Percentiles rank a stretch among this genome's conserved stretches.
Conservation (phyloP, 2,888 invertebrate species). For the Copidosoma aretas region DNA sequence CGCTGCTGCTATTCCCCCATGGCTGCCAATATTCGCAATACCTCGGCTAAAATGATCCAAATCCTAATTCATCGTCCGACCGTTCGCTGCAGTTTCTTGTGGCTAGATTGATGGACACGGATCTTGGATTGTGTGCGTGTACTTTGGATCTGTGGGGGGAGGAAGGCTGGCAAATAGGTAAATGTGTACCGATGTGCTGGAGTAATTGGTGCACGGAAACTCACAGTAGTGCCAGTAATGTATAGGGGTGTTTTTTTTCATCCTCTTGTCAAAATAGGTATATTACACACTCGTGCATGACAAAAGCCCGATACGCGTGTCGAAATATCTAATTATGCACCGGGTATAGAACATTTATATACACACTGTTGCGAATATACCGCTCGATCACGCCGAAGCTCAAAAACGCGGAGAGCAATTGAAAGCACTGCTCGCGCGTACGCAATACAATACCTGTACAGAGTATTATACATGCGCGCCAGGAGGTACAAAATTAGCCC, state of each 20-base stretch:
- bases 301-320: too few relatives aligned
- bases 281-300: neutral
- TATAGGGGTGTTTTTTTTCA: too few relatives aligned
- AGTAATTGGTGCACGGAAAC: too few relatives aligned
- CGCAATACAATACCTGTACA: slow-evolving; percentile 6
- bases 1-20: slow-evolving; percentile 49
- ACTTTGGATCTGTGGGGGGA: too few relatives aligned
- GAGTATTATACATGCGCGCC: neutral
- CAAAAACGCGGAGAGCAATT: neutral
- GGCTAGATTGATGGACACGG: neutral
- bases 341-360: neutral
- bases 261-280: too few relatives aligned
- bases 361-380: neutral
- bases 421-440: neutral
- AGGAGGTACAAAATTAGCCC: slow-evolving; percentile 14
- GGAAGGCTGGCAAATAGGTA: too few relatives aligned
- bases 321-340: neutral
- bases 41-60: slow-evolving; percentile 56
- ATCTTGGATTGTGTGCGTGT: too few relatives aligned
- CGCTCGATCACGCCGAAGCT: neutral
- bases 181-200: too few relatives aligned
- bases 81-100: slow-evolving; percentile 29
- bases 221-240: too few relatives aligned
- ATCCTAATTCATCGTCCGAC: slow-evolving; percentile 50
- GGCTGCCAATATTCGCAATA: slow-evolving; percentile 61